Evolutionary conservation across 2,113 vertebrate genomes (phyloP), one percentile per base, ranked within the genome.

Genomic region (Oxyruncus cristatus): DNA sequence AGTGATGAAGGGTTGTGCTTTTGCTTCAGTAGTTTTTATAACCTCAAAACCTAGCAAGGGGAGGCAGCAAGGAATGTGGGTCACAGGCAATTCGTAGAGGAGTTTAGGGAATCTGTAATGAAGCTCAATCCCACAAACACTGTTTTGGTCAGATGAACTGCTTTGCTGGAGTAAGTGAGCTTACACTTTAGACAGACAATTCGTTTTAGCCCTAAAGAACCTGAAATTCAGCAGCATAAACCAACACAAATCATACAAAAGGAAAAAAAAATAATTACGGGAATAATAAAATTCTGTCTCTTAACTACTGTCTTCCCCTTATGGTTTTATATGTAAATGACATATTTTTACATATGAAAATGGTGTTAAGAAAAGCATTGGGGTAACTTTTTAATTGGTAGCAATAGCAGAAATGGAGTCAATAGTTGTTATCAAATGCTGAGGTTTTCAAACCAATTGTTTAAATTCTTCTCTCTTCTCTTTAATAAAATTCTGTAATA

Each of bases 351-450:
- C 46, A 32, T 30, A 65, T 14, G 7, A 52, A 82, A 77, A 88
- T 33, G 5, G 2, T 50, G 3, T 67, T 20, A 27, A 67, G 26
- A 73, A 78, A 89, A 74, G 2, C 44, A 59, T 2, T 63, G 20
- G n/a, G 8, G 4, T 59, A 21, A 55, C 63, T 73, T 89, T 91
- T 59, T 73, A 55, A 50, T 15, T 46, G 19, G 23, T 24, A 68
- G 9, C 61, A 41, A 55, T 12, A 76, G 20, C 37, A 91, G 8
- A 35, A 86, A 50, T 50, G 5, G 46, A 67, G 23, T 46, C 14
- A 63, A 35, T 6, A 80, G 12, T 32, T 87, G 28, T 14, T 12
- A 73, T 35, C 11, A 0, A 0, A 53, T 62, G 8, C 3, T 13
- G 55, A 46, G 7, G 6, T 44, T 93, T 74, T 42, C 13, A 74